phyloP scores from a whole-genome alignment of 2,113 vertebrate genomes.

The Pelecanus crispus region DNA sequence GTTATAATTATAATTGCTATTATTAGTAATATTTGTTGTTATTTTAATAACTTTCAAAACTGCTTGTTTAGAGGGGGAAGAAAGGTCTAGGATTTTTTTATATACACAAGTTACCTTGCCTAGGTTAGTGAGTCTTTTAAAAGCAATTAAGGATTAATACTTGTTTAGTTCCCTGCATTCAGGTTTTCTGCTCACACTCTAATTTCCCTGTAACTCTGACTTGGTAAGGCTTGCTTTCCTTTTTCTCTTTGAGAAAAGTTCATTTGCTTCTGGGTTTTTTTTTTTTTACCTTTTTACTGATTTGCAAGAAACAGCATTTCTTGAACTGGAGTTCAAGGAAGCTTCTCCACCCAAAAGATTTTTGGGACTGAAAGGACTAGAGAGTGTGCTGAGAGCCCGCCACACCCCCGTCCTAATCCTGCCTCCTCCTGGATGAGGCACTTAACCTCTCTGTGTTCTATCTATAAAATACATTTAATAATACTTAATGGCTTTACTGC shows the following conservation, averaged over 20 bases:
- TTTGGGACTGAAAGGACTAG: not conserved
- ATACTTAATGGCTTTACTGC: conserved; percentile 46
- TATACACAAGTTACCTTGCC: not conserved
- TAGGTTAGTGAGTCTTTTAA: not conserved
- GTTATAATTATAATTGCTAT: not conserved
- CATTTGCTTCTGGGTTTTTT: not conserved
- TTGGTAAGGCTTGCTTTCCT: not conserved
- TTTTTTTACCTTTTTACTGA: not conserved
- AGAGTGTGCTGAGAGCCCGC: not conserved
- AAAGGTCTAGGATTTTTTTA: not conserved
- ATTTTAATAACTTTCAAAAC: not conserved
- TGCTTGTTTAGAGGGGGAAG: not conserved
- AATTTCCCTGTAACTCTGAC: not conserved
- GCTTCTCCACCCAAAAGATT: not conserved
- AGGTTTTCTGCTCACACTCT: not conserved
- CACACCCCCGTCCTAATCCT: conserved; percentile 10
- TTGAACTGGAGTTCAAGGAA: not conserved
- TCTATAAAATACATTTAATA: conserved; percentile 57
- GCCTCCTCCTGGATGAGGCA: not conserved
- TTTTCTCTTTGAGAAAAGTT: not conserved
- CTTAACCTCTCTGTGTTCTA: conserved; percentile 21
- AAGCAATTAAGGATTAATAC: not conserved
- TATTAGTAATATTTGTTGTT: not conserved
- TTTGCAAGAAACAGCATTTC: not conserved
- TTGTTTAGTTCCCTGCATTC: not conserved